These are phyloP conservation scores for Agraylea sexmaculata DNA, from an alignment of 1,140 invertebrate species.

Conservation along the genomic window DNA sequence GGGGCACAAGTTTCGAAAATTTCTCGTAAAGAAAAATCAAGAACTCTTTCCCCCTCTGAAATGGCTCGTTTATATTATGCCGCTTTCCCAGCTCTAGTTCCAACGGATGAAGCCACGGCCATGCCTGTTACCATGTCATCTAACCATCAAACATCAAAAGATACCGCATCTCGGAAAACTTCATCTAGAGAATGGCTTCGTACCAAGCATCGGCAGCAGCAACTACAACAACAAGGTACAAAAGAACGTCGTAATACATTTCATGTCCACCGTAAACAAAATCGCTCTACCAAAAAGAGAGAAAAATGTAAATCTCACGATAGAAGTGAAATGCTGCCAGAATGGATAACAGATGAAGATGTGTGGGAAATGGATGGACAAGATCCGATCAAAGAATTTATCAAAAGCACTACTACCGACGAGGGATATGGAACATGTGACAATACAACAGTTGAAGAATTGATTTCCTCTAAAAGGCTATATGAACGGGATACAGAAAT, in stretches of 20 bases:
- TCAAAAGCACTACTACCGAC: conserved; percentile 33
- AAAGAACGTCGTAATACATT: conserved; percentile 35
- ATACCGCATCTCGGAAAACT: conserved; percentile 32
- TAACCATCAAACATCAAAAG: conserved; percentile 22
- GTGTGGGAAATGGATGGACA: conserved; percentile 38
- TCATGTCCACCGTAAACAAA: conserved; percentile 32
- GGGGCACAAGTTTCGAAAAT: conserved; percentile 14
- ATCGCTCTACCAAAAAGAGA: conserved; percentile 29
- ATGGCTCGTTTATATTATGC: conserved; percentile 41
- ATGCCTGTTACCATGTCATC: conserved; percentile 32
- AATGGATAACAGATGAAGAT: conserved; percentile 38
- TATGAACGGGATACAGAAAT: conserved; percentile 34
- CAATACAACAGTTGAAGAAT: conserved; percentile 32
- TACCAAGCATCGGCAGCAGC: conserved; percentile 32
- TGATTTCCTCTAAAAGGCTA: conserved; percentile 25
- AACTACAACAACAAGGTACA: conserved; percentile 28
- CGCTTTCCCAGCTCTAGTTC: conserved; percentile 39
- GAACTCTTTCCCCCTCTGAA: conserved; percentile 33
- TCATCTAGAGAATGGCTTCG: conserved; percentile 33
- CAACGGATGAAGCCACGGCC: conserved; percentile 33
- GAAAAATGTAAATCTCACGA: conserved; percentile 27
- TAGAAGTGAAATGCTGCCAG: conserved; percentile 34
- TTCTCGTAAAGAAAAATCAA: conserved; percentile 14
- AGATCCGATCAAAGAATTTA: conserved; percentile 38
- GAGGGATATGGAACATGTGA: conserved; percentile 40